Conservation (phyloP, 2,888 invertebrate species). For the Athalia rosae region DNA sequence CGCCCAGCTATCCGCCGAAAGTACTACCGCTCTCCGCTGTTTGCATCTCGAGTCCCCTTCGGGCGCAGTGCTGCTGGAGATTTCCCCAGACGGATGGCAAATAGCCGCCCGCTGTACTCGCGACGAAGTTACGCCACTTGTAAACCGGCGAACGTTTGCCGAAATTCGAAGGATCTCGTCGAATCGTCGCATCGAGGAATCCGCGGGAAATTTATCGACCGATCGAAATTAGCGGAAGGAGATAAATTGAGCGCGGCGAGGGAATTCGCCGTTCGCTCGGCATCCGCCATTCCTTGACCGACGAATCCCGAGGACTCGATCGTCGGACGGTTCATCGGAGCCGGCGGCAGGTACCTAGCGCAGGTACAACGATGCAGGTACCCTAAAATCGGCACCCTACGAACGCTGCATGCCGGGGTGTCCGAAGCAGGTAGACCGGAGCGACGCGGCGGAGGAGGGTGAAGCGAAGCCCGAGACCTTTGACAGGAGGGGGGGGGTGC, state of each 20-base stretch:
- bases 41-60: conserved; percentile 40
- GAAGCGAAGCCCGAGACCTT: too few relatives aligned
- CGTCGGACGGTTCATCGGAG: background rate
- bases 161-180: background rate
- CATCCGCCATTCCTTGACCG: too few relatives aligned
- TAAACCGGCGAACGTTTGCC: too few relatives aligned
- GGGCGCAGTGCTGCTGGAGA: conserved; percentile 19
- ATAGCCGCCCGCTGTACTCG: conserved; percentile 41
- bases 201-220: background rate
- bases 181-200: background rate
- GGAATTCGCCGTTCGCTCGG: too few relatives aligned
- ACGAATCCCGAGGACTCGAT: background rate
- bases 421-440: background rate
- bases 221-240: background rate
- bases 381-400: too few relatives aligned
- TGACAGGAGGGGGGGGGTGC: background rate
- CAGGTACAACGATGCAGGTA: conserved; percentile 21
- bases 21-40: too few relatives aligned
- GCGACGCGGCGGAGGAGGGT: background rate
- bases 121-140: background rate
- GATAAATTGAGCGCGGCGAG: too few relatives aligned
- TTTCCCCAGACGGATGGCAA: conserved; percentile 39
- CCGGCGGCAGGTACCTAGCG: conserved; percentile 35
- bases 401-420: background rate
- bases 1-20: conserved; percentile 41